Conservation (phyloP, 1,140 invertebrate species). For the Penaeus chinensis region DNA sequence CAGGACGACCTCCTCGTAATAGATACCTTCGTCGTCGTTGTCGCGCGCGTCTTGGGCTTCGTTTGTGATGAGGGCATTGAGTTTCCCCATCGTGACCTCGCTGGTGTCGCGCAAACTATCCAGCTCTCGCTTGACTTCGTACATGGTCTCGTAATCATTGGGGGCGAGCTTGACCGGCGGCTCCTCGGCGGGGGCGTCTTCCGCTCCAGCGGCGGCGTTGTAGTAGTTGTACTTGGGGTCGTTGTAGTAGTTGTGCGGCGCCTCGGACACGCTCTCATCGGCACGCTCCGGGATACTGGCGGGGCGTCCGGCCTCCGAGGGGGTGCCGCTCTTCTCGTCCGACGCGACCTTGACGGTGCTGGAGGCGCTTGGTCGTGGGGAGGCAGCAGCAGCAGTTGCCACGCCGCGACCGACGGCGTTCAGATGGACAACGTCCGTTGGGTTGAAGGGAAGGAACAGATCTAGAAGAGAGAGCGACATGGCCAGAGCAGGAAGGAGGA, state of each 20-base stretch:
- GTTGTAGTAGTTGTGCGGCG: neutral
- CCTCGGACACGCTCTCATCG: neutral
- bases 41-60: neutral
- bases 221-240: slow-evolving; percentile 31
- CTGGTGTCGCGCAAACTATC: slow-evolving; percentile 38
- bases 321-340: neutral
- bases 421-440: slow-evolving; percentile 47
- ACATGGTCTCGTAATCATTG: slow-evolving; percentile 55
- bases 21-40: slow-evolving; percentile 10
- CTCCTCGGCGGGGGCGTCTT: neutral
- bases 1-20: slow-evolving; percentile 26
- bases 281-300: neutral
- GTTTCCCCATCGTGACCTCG: slow-evolving; percentile 5
- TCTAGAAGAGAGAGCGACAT: slow-evolving; percentile 31
- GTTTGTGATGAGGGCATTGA: slow-evolving; percentile 41
- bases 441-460: slow-evolving; percentile 46
- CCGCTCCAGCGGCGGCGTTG: neutral
- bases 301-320: no score
- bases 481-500: neutral
- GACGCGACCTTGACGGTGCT: neutral
- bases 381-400: neutral
- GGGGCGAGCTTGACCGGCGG: slow-evolving; percentile 20
- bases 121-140: slow-evolving; percentile 46
- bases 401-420: slow-evolving; percentile 3
- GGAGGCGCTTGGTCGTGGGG: neutral